Base-by-base conservation (phyloP, 2,888 invertebrate genomes). In the Hyalella azteca region DNA sequence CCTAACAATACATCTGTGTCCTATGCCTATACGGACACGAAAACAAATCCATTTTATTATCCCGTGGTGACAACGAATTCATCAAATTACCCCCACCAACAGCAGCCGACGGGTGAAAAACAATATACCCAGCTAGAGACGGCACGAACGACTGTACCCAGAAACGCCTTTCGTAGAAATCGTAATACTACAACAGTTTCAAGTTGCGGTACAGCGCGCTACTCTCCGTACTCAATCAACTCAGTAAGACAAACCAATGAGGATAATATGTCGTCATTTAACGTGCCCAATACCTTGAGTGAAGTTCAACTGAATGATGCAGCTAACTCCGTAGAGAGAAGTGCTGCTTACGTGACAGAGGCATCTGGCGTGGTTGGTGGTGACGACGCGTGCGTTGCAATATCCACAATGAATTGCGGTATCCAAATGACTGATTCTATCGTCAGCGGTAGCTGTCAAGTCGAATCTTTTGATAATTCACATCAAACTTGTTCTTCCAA, bases 41-140 rank as follows among this genome's bases (percentile, higher is more conserved):
- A 22, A 36, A 66, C 36, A 0, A 66, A 66, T 66, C 66, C 66
- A 13, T 66, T 66, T 36, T 19, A 36, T 32, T 66, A 66, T 19
- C 66, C 66, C 19, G 66, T 66, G 19, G 66, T 66, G 19, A 66
- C 66, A 13, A 66, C 15, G 13, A 7, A 19, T 19, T 5, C 66
- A 36, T 36, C 66, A 19, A 66, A 66, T 29, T 39, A 15, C 36
- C 11, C 9, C 45, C n/a, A n/a, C n/a, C 26, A 54, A 22, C 66
- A 66, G n/a, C 66, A 66, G 66, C 15, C 36, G 26, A 66, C 29
- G 7, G 29, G 15, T 22, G 66, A 22, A 29, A 66, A 66, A 4
- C 66, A 66, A 19, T 66, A 66, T 66, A 66, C 29, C 36, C 66
- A 66, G 66, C 29, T 66, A 36, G 66, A 66, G 19, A 36, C 66